A percentile compares a stretch with the other conserved stretches of the same genome.
These are phyloP conservation scores for Todiramphus saurophagus DNA, from an alignment of 2,113 vertebrate genomes.

Conservation along the genomic window DNA sequence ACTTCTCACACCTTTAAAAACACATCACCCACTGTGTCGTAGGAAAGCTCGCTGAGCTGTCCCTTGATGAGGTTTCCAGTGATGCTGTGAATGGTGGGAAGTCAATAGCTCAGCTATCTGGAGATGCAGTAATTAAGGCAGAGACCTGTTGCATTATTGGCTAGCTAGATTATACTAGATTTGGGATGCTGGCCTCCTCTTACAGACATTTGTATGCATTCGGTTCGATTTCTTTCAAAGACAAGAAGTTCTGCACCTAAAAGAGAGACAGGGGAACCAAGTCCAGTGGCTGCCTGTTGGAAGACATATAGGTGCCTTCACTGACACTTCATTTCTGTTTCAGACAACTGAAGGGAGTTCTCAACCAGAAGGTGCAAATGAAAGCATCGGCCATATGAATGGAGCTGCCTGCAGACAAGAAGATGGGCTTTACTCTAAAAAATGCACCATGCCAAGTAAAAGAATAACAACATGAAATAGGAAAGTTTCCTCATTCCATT, in stretches of 20 bases:
- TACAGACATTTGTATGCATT: background rate
- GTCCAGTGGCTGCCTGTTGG: background rate
- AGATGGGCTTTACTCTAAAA: constrained; percentile 45
- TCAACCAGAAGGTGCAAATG: background rate
- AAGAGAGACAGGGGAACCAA: background rate
- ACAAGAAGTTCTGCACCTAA: background rate
- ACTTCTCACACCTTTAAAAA: background rate
- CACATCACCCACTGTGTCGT: too few species aligned
- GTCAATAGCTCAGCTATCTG: background rate
- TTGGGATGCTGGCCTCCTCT: background rate
- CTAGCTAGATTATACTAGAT: background rate
- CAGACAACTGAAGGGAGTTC: constrained; percentile 39
- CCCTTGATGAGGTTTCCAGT: background rate
- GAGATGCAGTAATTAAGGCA: background rate
- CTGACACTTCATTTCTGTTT: constrained; percentile 22
- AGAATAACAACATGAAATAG: constrained; percentile 76
- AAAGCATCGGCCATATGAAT: constrained; percentile 5
- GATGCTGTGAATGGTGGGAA: background rate
- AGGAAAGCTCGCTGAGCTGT: background rate
- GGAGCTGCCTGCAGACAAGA: constrained; percentile 65
- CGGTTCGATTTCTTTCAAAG: background rate
- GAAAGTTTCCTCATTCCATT: background rate
- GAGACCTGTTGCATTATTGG: background rate
- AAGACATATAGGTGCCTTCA: background rate
- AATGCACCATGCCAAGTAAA: constrained; percentile 67